Evolutionary conservation across 2,888 invertebrate genomes (phyloP), one percentile per base, ranked within the genome.

Genomic region (Drepanosiphum platanoidis): DNA sequence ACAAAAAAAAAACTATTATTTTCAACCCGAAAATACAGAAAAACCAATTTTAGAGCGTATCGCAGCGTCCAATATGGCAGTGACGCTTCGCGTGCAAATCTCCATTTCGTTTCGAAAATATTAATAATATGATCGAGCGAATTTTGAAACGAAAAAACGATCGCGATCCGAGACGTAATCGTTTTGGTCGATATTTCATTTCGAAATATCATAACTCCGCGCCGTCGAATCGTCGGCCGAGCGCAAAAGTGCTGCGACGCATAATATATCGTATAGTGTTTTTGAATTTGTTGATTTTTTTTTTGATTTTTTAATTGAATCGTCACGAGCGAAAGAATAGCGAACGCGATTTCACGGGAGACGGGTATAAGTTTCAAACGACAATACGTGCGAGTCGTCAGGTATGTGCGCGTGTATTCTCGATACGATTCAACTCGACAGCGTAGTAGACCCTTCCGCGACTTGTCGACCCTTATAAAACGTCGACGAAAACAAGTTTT

Each of bases 391-490:
- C 30, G 13, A 5, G 15, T 1, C 5, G n/a, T 42, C 9, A 36
- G 5, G 46, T 27, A 13, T 11, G 34, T 32, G 27, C 36, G 9
- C 13, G 8, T 39, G 27, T 39, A 46, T 74, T 22, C 5, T 32
- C 36, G 32, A 77, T 36, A 39, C 39, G 61, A 78, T 78, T 77
- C 39, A 64, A 78, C 39, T 78, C 9, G 39, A 78, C 39, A 77
- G n/a, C 3, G 39, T 52, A n/a, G 32, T 30, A 36, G 36, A 61
- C 77, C 27, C 18, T 61, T 77, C 36, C 9, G 11, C 27, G 30
- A 64, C 64, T 39, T 39, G 39, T 78, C 77, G 61, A 39, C 77
- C 61, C 61, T 64, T 64, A 78, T 78, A 78, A 61, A 61, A 78
- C 18, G 61, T 78, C 39, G 27, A 39, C 39, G 27, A 39, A 78